phyloP scores from a whole-genome alignment of 2,797 vertebrate species.

The Acrossocheilus wenchowensis region DNA sequence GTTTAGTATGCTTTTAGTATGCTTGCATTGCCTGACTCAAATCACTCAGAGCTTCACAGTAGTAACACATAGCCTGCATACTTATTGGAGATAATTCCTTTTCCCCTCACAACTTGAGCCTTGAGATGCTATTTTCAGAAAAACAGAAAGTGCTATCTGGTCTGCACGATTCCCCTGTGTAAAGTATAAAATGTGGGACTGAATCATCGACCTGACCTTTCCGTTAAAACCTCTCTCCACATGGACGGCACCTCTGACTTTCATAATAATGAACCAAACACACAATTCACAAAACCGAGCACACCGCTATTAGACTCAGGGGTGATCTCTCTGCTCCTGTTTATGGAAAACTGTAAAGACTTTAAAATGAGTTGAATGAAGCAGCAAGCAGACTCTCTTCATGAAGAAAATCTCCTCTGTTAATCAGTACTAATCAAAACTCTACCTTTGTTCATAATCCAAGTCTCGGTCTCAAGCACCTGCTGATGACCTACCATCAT shows the following conservation, averaged over 20 bases:
- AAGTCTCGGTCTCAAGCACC: slow-evolving; percentile 14
- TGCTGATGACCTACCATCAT: slow-evolving; percentile 1
- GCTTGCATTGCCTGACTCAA: neutral
- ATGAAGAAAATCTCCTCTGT: neutral
- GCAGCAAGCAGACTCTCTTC: neutral
- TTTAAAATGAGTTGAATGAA: neutral
- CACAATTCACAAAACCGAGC: slow-evolving; percentile 34
- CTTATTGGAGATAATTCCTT: slow-evolving; percentile 4
- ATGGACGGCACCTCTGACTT: slow-evolving; percentile 15
- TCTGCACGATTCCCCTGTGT: slow-evolving; percentile 48
- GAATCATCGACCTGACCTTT: slow-evolving; percentile 72
- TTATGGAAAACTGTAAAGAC: slow-evolving; percentile 11
- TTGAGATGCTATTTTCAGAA: slow-evolving; percentile 28
- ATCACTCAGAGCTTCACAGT: neutral
- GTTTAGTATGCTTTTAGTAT: neutral
- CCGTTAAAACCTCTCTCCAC: slow-evolving; percentile 48
- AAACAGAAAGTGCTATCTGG: slow-evolving; percentile 62
- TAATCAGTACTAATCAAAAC: slow-evolving; percentile 14
- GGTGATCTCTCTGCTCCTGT: slow-evolving; percentile 1
- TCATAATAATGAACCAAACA: slow-evolving; percentile 45
- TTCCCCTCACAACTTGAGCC: neutral
- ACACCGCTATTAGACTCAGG: slow-evolving; percentile 5
- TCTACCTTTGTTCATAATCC: neutral
- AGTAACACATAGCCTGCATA: neutral
- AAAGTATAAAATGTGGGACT: slow-evolving; percentile 58